These are phyloP conservation scores for Chloroceryle aenea DNA, from an alignment of 2,113 vertebrate species.

Conservation along the genomic window DNA sequence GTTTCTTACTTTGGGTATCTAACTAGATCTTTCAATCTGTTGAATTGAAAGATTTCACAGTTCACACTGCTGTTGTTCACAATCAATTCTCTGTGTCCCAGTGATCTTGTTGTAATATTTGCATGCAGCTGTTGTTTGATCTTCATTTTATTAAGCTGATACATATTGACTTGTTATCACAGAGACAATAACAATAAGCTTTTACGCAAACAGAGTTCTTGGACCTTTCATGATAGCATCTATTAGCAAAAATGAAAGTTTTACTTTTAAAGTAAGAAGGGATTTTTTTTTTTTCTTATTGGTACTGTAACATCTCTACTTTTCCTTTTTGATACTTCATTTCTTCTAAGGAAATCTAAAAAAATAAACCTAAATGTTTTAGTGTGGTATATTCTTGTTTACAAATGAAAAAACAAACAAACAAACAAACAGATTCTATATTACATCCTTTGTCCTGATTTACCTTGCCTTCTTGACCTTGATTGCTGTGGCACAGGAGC, in stretches of 20 bases:
- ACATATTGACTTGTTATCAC: constrained; percentile 54
- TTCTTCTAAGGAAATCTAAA: neutral
- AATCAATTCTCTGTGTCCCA: constrained; percentile 4
- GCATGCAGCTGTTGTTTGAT: constrained; percentile 59
- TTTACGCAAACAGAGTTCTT: constrained; percentile 55
- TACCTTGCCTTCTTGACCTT: neutral
- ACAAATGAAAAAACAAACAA: neutral
- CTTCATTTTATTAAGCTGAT: constrained; percentile 54
- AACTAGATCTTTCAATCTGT: constrained; percentile 36
- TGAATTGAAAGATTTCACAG: neutral
- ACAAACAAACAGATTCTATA: neutral
- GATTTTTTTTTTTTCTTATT: neutral
- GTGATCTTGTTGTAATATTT: constrained; percentile 61
- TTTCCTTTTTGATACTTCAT: neutral
- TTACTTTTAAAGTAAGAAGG: neutral
- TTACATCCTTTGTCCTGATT: neutral
- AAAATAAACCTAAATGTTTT: neutral
- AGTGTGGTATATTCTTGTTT: neutral
- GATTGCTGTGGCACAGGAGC: neutral
- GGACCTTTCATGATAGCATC: neutral
- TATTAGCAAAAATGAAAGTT: neutral
- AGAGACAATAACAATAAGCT: constrained; percentile 56
- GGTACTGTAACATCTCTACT: neutral
- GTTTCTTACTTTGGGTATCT: neutral
- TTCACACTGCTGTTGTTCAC: constrained; percentile 19